A percentile compares a stretch with the other conserved stretches of the same genome.
Evolutionary conservation across 2,888 invertebrate genomes (phyloP).

Genomic region (Rapana venosa): DNA sequence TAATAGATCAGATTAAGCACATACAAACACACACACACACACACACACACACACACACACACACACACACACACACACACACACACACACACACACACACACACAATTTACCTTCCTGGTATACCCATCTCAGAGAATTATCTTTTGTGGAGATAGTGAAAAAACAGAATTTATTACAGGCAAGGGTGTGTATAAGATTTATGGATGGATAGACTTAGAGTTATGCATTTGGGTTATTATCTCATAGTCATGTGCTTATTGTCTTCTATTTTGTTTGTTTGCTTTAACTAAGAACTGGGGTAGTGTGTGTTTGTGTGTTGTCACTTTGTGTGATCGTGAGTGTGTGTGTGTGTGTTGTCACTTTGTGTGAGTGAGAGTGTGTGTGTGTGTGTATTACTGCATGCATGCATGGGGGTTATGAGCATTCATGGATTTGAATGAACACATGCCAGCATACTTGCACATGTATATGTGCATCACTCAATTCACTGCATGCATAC

Average conservation of each 20-base stretch:
- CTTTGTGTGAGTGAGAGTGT: neutral
- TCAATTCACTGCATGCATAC: too few species aligned
- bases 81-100: constrained; percentile 14
- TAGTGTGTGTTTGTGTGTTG: neutral
- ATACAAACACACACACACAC: neutral
- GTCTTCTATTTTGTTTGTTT: neutral
- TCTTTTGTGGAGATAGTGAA: too few species aligned
- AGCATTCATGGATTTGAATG: too few species aligned
- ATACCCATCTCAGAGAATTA: too few species aligned
- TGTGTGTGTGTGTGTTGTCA: neutral
- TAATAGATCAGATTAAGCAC: neutral
- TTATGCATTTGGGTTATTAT: too few species aligned
- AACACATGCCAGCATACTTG: too few species aligned
- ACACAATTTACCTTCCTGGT: neutral
- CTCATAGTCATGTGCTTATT: too few species aligned
- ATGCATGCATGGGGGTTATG: too few species aligned
- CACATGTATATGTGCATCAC: too few species aligned
- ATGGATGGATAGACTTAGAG: too few species aligned
- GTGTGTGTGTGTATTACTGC: neutral
- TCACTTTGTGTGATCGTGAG: neutral
- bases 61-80: constrained; percentile 2
- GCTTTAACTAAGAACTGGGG: neutral
- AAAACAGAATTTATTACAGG: too few species aligned
- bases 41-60: constrained; percentile 21
- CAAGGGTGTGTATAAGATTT: too few species aligned